Evolutionary conservation across 2,888 invertebrate genomes (phyloP), one percentile per base, ranked within the genome.

Genomic region (Epiblema foenella): DNA sequence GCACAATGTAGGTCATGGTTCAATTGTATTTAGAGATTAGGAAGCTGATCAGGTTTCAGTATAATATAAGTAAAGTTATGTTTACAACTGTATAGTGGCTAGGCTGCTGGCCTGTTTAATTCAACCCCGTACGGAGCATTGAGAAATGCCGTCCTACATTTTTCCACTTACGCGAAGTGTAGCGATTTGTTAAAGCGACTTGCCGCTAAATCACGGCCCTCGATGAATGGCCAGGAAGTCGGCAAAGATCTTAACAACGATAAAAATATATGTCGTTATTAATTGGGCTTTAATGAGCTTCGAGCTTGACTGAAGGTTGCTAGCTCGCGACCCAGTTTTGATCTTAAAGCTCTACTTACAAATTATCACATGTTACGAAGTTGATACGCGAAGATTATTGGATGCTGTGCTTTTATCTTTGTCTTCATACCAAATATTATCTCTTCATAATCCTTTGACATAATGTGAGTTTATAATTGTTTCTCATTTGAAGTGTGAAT

Each of bases 131-230:
- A 33, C 42, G 18, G 59, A 59, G 42, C 59, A 29, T 52, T 62
- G 62, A 71, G 66, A 54, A 67, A 71, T 67, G 56, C 66, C 51
- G 60, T 60, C 56, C 66, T 24, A 67, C 71, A 67, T 71, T 67
- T 67, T 67, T 71, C 66, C 71, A 71, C 66, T 60, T 69, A 60
- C 65, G 49, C 71, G 72, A 78, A 79, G 77, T 77, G 74, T 76
- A 68, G 63, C 79, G 81, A 82, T 83, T 83, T 82, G 79, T 81
- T 74, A 76, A 56, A 46, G 66, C 49, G 70, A 46, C 76, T 76
- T 65, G 67, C 74, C 69, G 68, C 78, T 82, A 81, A 81, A 78
- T 81, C 80, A 79, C 75, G 67, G 75, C 72, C 72, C 69, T 59
- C 76, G 73, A 68, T 68, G 73, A 73, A 73, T 68, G 60, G 70